These are phyloP conservation scores for Aricia artaxerxes DNA, from an alignment of 2,888 invertebrate genomes.

Conservation along the genomic window DNA sequence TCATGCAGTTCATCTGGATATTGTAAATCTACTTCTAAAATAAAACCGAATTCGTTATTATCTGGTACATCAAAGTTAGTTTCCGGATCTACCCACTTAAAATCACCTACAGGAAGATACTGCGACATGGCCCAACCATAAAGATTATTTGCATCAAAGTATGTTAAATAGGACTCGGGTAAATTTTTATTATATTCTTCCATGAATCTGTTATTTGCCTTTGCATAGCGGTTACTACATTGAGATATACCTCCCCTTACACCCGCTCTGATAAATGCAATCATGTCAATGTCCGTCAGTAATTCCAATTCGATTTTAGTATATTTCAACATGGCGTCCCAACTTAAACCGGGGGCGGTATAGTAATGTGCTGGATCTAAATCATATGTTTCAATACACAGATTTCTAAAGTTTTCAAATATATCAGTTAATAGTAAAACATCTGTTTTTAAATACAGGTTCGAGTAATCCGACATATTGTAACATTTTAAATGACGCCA, in stretches of 20 bases:
- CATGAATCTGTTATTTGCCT: slow-evolving; percentile 32
- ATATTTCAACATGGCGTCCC: no score
- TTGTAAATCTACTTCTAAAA: background rate
- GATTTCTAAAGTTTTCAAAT: no score
- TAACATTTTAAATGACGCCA: slow-evolving; percentile 14
- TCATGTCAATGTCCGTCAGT: slow-evolving; percentile 30
- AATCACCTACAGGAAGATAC: slow-evolving; percentile 15
- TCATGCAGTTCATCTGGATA: slow-evolving; percentile 41
- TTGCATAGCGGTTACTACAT: slow-evolving; percentile 32
- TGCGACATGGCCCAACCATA: slow-evolving; percentile 31
- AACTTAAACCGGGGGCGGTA: no score
- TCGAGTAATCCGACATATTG: no score
- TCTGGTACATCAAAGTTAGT: slow-evolving; percentile 5
- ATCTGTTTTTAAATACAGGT: no score
- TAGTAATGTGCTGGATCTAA: no score
- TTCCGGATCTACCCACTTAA: slow-evolving; percentile 20
- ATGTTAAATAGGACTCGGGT: background rate
- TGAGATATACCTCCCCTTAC: background rate
- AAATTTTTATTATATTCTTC: slow-evolving; percentile 25
- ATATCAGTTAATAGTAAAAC: no score
- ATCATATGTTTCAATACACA: no score
- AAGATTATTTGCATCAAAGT: slow-evolving; percentile 31
- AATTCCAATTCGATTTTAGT: no score
- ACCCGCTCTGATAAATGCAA: background rate
- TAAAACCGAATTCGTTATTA: slow-evolving; percentile 6